Percentiles rank a stretch among this genome's conserved stretches.
These are phyloP conservation scores for Furcifer pardalis DNA, from an alignment of 2,797 vertebrate genomes.

Conservation along the genomic window DNA sequence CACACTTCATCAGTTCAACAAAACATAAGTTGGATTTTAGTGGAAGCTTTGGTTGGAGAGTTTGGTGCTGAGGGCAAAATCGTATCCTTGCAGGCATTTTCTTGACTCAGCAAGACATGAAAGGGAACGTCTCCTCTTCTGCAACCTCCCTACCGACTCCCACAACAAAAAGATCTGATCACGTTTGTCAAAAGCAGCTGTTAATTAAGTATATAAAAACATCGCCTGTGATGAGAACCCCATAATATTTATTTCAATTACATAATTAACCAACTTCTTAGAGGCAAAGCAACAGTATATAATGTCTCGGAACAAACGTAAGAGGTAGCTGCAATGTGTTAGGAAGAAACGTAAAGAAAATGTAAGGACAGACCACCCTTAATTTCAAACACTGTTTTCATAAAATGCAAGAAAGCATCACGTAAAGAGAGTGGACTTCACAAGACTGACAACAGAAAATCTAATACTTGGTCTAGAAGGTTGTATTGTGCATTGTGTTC, in stretches of 20 bases:
- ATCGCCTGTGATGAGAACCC: slow-evolving; percentile 16
- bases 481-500: background rate
- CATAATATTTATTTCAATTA: slow-evolving; percentile 22
- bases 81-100: background rate
- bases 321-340: background rate
- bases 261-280: slow-evolving; percentile 23
- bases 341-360: background rate
- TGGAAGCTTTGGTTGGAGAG: background rate
- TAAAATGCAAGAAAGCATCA: background rate
- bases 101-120: slow-evolving; percentile 3
- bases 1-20: slow-evolving; percentile 1
- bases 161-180: slow-evolving; percentile 22
- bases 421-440: background rate
- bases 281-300: slow-evolving; percentile 18
- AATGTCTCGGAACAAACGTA: background rate
- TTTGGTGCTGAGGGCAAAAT: background rate
- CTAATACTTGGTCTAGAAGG: background rate
- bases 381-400: background rate
- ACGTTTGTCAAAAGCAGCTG: slow-evolving; percentile 18
- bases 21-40: slow-evolving; percentile 1
- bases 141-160: background rate
- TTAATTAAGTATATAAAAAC: slow-evolving; percentile 20
- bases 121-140: background rate
- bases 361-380: background rate
- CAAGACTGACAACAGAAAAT: background rate